Evolutionary conservation across 2,797 vertebrate species (phyloP), one percentile per base, ranked within the genome.

Genomic region (Gobio occitaniae): DNA sequence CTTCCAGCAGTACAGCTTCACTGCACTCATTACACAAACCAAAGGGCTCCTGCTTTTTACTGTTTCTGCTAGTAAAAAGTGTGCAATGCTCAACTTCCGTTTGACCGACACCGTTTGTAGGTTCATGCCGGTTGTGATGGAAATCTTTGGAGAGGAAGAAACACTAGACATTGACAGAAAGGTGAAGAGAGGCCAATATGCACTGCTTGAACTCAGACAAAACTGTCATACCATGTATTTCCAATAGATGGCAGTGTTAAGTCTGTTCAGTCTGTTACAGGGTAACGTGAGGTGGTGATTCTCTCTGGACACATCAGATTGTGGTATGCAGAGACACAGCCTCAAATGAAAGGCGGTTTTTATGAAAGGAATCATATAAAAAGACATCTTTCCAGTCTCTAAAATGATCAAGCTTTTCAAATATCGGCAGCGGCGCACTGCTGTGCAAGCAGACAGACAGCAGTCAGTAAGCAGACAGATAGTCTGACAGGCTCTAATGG

Each of bases 241-340:
- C 88, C 86, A 95, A 93, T 86, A 95, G 95, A 94, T 94, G 94
- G 93, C 95, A 94, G 90, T 93, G 93, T 93, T 92, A 90, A 88
- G 91, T 94, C 92, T 94, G 69, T 29, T 47, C 69, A 86, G 89
- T 70, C 92, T 93, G 91, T 19, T 66, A 15, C 38, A 70, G 36
- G 21, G 16, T 29, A 47, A 61, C 29, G 3, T 19, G n/a, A 32
- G 15, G 68, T 21, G 63, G 74, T 21, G 48, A 69, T 59, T 79
- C 82, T 84, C 65, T 56, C 25, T 15, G 19, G 56, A 25, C 29
- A 21, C 54, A 25, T 48, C n/a, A 74, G 17, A 48, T 47, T 48
- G 25, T 48, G 36, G 50, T 47, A 17, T 48, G 32, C 68, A 47
- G 68, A 50, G 44, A 65, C 32, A 44, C 44, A 61, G 54, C 54